Conservation (phyloP, 64 coral and sea anemone genomes). For the Montipora sp. region DNA sequence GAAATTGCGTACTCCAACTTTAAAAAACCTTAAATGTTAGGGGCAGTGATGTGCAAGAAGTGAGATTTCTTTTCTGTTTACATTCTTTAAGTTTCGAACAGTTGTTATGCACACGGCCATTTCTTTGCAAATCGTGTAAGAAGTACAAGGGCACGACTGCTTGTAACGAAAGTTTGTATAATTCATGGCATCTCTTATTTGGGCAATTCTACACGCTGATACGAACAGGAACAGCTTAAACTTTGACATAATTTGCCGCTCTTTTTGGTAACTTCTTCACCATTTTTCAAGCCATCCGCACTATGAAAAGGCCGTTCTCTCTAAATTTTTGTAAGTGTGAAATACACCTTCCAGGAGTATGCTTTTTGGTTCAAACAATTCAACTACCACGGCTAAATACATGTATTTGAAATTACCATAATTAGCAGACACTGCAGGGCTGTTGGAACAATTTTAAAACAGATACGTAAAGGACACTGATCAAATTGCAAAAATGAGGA, state of each 20-base stretch:
- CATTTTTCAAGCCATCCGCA: not conserved
- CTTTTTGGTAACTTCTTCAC: not conserved
- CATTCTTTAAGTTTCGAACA: no score
- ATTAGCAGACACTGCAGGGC: conserved; percentile 10
- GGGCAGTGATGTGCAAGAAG: no score
- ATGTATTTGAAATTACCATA: conserved; percentile 21
- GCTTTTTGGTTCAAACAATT: not conserved
- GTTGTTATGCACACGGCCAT: no score
- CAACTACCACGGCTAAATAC: not conserved
- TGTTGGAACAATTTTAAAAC: conserved; percentile 9
- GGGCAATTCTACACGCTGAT: not conserved
- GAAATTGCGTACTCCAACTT: not conserved
- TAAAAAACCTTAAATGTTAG: not conserved
- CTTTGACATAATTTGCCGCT: not conserved
- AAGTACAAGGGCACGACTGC: no score
- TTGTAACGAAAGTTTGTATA: not conserved
- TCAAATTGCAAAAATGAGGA: not conserved
- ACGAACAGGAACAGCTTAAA: not conserved
- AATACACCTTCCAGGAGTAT: not conserved
- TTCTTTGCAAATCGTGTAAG: no score
- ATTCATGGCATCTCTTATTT: not conserved
- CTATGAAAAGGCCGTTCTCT: no score
- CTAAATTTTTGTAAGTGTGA: no score
- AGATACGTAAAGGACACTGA: not conserved
- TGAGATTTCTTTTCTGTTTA: no score